Base-by-base conservation (phyloP, 2,888 invertebrate genomes). In the Leucoma salicis region DNA sequence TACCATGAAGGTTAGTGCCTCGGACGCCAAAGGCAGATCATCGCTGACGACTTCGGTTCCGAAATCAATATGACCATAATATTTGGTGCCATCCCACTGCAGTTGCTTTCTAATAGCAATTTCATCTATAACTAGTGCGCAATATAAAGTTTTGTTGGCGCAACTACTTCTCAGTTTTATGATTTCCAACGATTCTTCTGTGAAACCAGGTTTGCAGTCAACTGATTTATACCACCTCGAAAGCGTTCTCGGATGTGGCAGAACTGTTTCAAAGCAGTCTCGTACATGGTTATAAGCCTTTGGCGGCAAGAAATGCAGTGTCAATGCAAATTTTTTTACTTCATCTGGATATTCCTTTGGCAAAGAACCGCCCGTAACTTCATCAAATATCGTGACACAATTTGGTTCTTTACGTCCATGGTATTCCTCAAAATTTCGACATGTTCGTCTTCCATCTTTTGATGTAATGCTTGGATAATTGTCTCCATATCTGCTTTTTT, bases 61-160 rank as follows among this genome's bases (percentile, higher is more conserved):
- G 3, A 7, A 7, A 16, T 14, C 27, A 16, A 31, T 18, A 18
- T 8, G 18, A 28, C 31, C 31, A 7, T 14, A 14, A 31, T 8
- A 31, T 31, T 31, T 31, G 2, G 14, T 31, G 11, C 10, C 7
- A 15, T 31, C 31, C 31, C 31, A 40, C 11, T 11, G 14, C 6
- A 35, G 7, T 11, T 16, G 21, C 12, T 40, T 34, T 15, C 24
- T 40, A n/a, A 40, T 40, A 8, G 40, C 28, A 34, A 42, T 42
- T 31, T 42, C 38, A 21, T 33, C 33, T 1, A 42, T 18, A 2
- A 38, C 18, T 21, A 42, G 16, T 8, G 42, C 18, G 1, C 42
- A 38, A 1, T 32, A 13, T 11, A 42, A 14, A 14, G 31, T 32
- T 5, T 8, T 18, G 16, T 38, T 0, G 18, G 32, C 21, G 12